Evolutionary conservation across 2,888 invertebrate genomes (phyloP), one percentile per base, ranked within the genome.

Genomic region (Pyrochroa serraticornis): DNA sequence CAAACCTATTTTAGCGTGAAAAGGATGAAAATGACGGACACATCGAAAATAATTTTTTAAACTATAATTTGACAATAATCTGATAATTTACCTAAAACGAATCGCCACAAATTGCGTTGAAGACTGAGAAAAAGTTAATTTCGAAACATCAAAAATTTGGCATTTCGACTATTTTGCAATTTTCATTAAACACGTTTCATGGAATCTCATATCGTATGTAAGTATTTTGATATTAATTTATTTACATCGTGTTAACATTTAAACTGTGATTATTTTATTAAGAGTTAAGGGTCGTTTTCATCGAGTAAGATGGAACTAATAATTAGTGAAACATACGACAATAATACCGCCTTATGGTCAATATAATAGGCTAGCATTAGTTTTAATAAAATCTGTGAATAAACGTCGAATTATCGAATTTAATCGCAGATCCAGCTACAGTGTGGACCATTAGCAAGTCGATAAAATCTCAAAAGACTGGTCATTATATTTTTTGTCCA

Each of bases 261-360:
- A 9, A 45, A 14, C 45, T 52, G 52, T 52, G 39, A 52, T 52
- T 52, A 22, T 14, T 44, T 52, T 31, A 10, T 44, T 43, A 32
- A 36, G 38, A 22, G 22, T 22, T 22, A 39, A 38, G 46, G 51
- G 42, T 57, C 42, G 51, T 53, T 55, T 55, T 55, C 47, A 48
- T 46, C 36, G 9, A 6, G 32, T 13, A 30, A 50, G 37, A 52
- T 51, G 44, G 52, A 56, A 52, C 38, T 62, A 60, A 57, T 62
- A 47, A 62, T 67, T 71, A 73, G 71, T 66, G 73, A 67, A 76
- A 77, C 75, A 64, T 68, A 72, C 70, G 75, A 76, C 75, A 75
- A 75, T 75, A 75, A 76, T 66, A 67, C 67, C 65, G 74, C 74
- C 74, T 74, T 74, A 73, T 62, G 61, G 64, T 57, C 59, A 59